Base-by-base conservation (phyloP, 2,113 vertebrate genomes). In the Periophthalmodon schlosseri region DNA sequence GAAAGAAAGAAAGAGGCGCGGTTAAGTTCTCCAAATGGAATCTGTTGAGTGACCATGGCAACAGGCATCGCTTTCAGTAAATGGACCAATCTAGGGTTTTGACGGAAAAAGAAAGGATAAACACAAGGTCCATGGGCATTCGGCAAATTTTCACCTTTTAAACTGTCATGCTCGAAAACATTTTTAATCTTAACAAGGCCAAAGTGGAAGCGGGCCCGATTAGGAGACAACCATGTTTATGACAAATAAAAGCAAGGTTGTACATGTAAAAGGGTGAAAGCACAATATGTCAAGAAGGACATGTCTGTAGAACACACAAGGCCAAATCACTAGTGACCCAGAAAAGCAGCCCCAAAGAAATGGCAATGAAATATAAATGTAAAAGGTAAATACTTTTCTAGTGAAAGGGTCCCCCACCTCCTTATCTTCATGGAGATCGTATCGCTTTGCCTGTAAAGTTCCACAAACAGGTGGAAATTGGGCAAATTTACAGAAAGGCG, bases 11-110 rank as follows among this genome's bases (percentile, higher is more conserved):
- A 58, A 60, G 9, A 63, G 24, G 76, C 58, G 61, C 78, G 61
- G 68, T 81, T 61, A 65, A 52, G 81, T 76, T 80, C 63, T 78
- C 74, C n/a, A 69, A 23, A 72, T 83, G 74, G 44, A 47, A 78
- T 80, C 77, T 77, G 69, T 52, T n/a, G 70, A 73, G 84, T 89
- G 83, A 84, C 89, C 89, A 84, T 88, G 84, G 88, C 84, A 91
- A 90, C 88, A 70, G 75, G 77, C 72, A 71, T 65, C 10, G 54
- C 66, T 74, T 78, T 79, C 69, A 79, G 81, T 79, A 46, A 34
- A 84, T 66, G 2, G 20, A 74, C 60, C 66, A 79, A 77, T 77
- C 47, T 72, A 12, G 57, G 58, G 50, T 36, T 36, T 39, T 5
- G 9, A n/a, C 15, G 20, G 23, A 56, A 21, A 68, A 60, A 28